phyloP scores from a whole-genome alignment of 2,888 invertebrate species.

The Caenorhabditis zanzibari region DNA sequence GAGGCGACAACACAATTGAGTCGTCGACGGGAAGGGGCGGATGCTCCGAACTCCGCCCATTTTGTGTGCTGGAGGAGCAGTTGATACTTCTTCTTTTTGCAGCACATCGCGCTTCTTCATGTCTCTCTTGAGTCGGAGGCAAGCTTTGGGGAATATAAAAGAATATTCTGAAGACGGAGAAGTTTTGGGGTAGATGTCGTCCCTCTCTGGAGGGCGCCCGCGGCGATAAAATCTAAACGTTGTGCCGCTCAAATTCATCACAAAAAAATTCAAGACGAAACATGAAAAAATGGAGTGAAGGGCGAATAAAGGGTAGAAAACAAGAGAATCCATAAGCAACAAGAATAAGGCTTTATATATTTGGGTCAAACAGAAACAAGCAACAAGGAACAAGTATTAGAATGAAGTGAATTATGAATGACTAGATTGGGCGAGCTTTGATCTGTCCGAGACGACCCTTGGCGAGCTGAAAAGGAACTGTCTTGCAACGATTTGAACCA shows the following conservation, averaged over 20 bases:
- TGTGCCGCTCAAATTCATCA: conserved; percentile 53
- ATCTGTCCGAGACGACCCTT: conserved; percentile 71
- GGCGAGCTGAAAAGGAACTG: conserved; percentile 59
- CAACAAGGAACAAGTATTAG: conserved; percentile 6
- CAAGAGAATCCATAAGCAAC: background rate
- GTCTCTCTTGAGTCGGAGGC: conserved; percentile 18
- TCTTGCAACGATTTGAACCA: too few relatives aligned
- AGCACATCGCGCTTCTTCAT: conserved; percentile 12
- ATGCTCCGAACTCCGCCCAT: conserved; percentile 53
- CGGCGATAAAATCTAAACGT: conserved; percentile 51
- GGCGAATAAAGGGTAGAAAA: background rate
- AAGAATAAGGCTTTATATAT: background rate
- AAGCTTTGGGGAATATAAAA: conserved; percentile 56
- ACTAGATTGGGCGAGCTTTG: conserved; percentile 64
- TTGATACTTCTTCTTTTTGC: conserved; percentile 44
- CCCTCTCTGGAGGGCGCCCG: conserved; percentile 39
- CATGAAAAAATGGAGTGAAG: conserved; percentile 1
- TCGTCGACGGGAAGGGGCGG: conserved; percentile 32
- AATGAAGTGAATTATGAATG: background rate
- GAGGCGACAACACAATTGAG: conserved; percentile 52
- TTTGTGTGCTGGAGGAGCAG: conserved; percentile 25
- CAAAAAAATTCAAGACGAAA: conserved; percentile 24
- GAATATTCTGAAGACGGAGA: conserved; percentile 44
- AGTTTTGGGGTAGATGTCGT: background rate
- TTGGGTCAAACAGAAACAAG: conserved; percentile 23